Conservation (phyloP, 2,113 vertebrate species). For the Telmatochromis sp. region DNA sequence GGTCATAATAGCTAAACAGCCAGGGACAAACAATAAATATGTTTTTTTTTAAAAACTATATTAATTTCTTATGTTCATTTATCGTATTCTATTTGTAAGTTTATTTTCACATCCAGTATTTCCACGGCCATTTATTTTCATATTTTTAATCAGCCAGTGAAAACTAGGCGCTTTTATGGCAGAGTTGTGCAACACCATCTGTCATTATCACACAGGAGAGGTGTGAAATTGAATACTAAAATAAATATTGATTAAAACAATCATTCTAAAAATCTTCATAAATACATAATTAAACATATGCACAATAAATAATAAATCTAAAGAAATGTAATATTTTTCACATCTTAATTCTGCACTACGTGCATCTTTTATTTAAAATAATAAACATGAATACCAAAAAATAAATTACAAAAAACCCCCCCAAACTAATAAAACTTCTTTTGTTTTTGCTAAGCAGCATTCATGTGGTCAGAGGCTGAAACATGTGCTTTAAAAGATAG, state of each 20-base stretch:
- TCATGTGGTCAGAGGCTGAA: not conserved
- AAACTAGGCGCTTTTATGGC: not conserved
- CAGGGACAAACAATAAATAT: not conserved
- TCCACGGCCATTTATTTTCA: not conserved
- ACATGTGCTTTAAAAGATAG: not conserved
- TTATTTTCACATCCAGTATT: not conserved
- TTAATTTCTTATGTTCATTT: not conserved
- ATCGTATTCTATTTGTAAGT: not conserved
- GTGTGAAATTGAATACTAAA: not conserved
- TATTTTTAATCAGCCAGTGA: not conserved
- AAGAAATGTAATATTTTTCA: not conserved
- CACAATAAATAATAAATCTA: not conserved
- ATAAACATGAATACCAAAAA: not conserved
- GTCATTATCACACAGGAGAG: not conserved
- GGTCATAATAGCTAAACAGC: not conserved
- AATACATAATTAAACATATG: not conserved
- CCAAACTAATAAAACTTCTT: not conserved
- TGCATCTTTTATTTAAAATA: not conserved
- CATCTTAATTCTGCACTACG: not conserved
- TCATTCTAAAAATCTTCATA: not conserved
- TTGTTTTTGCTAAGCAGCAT: not conserved
- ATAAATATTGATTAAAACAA: not conserved
- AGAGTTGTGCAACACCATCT: not conserved
- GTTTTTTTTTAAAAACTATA: not conserved
- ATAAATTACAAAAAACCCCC: fast-evolving